Conservation (phyloP, 2,888 invertebrate species). For the Ecliptopera silaceata region DNA sequence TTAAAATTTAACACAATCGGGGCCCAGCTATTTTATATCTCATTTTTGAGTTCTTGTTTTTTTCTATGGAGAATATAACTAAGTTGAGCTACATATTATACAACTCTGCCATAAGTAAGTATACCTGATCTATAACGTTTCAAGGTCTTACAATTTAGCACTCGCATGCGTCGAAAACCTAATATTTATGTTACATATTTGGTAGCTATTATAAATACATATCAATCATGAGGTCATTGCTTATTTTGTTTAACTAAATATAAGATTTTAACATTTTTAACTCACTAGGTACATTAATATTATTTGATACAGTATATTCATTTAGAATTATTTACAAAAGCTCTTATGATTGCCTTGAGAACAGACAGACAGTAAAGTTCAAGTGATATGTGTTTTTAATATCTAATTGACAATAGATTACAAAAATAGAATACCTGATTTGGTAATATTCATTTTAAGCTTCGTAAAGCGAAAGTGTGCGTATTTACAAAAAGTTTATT, state of each 20-base stretch:
- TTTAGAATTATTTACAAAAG: conserved; percentile 49
- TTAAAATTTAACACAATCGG: too few species aligned
- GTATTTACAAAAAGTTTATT: conserved; percentile 10
- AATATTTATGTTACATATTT: conserved; percentile 6
- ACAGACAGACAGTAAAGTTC: conserved; percentile 29
- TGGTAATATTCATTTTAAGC: conserved; percentile 28
- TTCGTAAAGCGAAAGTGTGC: conserved; percentile 26
- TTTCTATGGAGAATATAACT: background rate
- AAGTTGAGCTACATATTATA: conserved; percentile 16
- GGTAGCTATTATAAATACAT: background rate
- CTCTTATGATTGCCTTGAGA: conserved; percentile 36
- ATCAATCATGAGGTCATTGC: background rate
- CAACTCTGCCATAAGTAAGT: background rate
- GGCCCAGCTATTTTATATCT: too few species aligned
- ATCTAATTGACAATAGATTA: conserved; percentile 57
- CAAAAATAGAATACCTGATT: conserved; percentile 53
- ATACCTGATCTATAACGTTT: background rate
- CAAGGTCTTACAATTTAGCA: conserved; percentile 16
- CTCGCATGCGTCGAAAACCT: background rate
- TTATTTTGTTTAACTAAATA: background rate
- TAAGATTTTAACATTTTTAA: background rate
- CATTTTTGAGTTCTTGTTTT: background rate
- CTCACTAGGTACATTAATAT: too few species aligned
- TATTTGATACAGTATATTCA: background rate
- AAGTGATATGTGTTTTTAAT: conserved; percentile 57